Base-by-base conservation (phyloP, 2,113 vertebrate species). In the Aphelocoma coerulescens region DNA sequence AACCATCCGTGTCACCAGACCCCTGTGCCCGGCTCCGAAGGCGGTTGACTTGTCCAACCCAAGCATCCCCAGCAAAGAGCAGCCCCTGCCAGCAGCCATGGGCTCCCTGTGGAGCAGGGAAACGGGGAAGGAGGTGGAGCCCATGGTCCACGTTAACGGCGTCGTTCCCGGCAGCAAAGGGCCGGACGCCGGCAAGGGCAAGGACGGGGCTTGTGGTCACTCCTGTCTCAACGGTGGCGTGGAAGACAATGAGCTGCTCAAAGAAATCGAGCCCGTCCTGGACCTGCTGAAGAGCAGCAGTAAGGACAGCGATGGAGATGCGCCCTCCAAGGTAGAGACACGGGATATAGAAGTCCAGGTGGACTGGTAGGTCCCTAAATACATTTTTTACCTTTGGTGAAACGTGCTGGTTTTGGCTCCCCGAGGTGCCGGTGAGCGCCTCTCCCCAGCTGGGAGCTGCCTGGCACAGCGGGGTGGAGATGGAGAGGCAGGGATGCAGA, bases 251-350 rank as follows among this genome's bases (percentile, higher is more conserved):
- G 99, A 99, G 58, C 98, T 99, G 84, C 98, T 99, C 84, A 99
- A 98, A 96, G 99, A 99, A 96, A 99, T 99, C 2, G 98, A 99
- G 78, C 99, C 99, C 0, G 99, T 99, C 37, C 97, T 99, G 91
- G 98, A 97, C 62, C 98, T 99, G 65, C 98, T 99, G 96, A 98
- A 98, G 96, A 98, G 97, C 79, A 97, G 97, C 95, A 98, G 97
- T 94, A 98, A 96, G 91, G 98, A 98, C 61, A 44, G 98, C 95
- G 97, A 91, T 16, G 97, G 98, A 92, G 98, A 98, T 17, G 98
- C 95, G 18, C 98, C 98, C 89, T 95, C 96, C 94, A 98, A 97
- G 75, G 95, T 95, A 18, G 98, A 98, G 93, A 98, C 97, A 28
- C 98, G 97, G 75, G 99, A 99, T 27, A 98, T 97, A 1, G 99